Evolutionary conservation across 1,140 invertebrate species (phyloP), one percentile per base, ranked within the genome.

Genomic region (Lasioglossum baleicum): DNA sequence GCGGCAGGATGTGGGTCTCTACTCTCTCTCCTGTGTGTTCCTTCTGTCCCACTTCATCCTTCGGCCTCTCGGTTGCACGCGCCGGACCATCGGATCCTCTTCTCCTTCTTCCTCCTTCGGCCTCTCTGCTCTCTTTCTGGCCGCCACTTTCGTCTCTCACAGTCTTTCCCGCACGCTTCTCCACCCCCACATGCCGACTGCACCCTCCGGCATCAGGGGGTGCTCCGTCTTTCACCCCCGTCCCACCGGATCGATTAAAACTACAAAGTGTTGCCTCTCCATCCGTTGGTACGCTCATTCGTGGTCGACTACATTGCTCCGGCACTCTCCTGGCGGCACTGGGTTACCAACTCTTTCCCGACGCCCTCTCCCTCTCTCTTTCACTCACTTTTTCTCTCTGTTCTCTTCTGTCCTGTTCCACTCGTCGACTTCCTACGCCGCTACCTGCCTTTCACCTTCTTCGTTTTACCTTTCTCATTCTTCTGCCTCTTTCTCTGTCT

Each of bases 171-270:
- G 56, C 70, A 7, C 64, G 40, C 44, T 58, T 67, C 53, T 83
- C 83, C 71, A 53, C 65, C 44, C 63, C 66, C 78, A 74, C 83
- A 78, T 81, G 63, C 79, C 78, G 63, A 82, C 78, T 81, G 78
- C n/a, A 85, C 82, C 81, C 85, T 79, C 70, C 69, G 56, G 20
- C 56, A 20, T 68, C 63, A 35, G 60, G 61, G 79, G 65, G 72
- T 84, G 74, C 83, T 87, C 82, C 83, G 84, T 89, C 85, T 87
- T 89, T 88, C 86, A 84, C 75, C 87, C 84, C 84, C 87, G 84
- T 89, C 87, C 89, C 85, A 88, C 87, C 85, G 88, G 89, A 90
- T 92, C 91, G 90, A 92, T 92, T 92, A 90, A 92, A 90, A 90
- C 89, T 90, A 91, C 89, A 92, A 92, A 92, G 89, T 91, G 90